Base-by-base conservation (phyloP, 1,140 invertebrate species). In the Panulirus ornatus region DNA sequence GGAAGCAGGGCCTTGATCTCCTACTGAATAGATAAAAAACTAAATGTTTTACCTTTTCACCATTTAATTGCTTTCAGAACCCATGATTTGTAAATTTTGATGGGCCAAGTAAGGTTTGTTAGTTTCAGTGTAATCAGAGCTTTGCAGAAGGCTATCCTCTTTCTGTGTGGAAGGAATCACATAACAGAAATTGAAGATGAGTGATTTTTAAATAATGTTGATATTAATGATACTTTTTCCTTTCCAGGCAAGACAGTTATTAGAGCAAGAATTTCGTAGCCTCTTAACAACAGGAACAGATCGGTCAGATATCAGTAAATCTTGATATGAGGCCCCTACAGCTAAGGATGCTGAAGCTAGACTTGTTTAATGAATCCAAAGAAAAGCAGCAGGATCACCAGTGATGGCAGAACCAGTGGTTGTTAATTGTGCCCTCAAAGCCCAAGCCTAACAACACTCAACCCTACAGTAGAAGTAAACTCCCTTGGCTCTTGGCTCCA, bases 251-350 rank as follows among this genome's bases (percentile, higher is more conserved):
- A 71, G 88, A 51, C 88, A 89, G 34, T 63, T 58, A 75, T 40
- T 89, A 83, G 88, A 89, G 0, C 66, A 89, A 38, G 88, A 89
- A 58, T 89, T 89, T 66, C 63, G 88, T 9, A 83, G 34, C 30
- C 88, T 89, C 0, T 51, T 89, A 27, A 9, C 88, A n/a, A 84
- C 88, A 27, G 88, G 88, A 34, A 89, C 88, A 27, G 88, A 89
- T 54, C 79, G 88, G 1, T 58, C 88, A 30, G 88, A 89, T 22
- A 83, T 83, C 47, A 89, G 84, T 40, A 89, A 89, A 76, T 89
- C 88, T 66, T 89, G 88, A 89, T 83, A 89, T 89, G 88, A 89
- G 81, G 88, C 88, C 88, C 88, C 88, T 42, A 14, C 88, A n/a
- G 79, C 66, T 71, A 89, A 89, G 79, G 88, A 89, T 82, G 78